These are phyloP conservation scores for Caenorhabditis brenneri DNA, from an alignment of 1,140 invertebrate species.

Conservation along the genomic window DNA sequence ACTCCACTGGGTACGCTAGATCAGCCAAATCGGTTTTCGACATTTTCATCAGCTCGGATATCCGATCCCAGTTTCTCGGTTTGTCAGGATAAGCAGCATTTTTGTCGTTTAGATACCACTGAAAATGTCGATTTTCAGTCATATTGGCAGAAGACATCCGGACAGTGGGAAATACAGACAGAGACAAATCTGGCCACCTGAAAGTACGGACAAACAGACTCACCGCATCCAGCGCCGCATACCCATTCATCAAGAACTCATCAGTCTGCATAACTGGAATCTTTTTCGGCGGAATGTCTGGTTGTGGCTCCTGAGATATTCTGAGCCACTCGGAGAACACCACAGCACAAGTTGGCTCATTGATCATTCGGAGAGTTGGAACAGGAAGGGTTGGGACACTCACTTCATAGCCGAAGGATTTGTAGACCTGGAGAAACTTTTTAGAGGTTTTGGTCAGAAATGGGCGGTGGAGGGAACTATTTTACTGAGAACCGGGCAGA, in stretches of 20 bases:
- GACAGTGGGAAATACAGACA: too few relatives aligned
- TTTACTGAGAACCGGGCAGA: too few relatives aligned
- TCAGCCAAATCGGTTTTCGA: background rate
- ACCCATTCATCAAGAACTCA: background rate
- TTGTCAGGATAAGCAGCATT: background rate
- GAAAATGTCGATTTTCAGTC: background rate
- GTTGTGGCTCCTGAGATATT: background rate
- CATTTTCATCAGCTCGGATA: background rate
- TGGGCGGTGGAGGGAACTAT: too few relatives aligned
- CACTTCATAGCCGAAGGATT: background rate
- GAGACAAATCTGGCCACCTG: too few relatives aligned
- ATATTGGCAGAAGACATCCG: too few relatives aligned
- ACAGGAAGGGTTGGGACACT: background rate
- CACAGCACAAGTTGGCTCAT: background rate
- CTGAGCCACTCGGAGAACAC: slow-evolving; percentile 6
- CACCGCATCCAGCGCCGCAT: background rate
- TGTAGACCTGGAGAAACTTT: background rate
- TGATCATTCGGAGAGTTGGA: slow-evolving; percentile 8
- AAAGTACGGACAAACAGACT: background rate
- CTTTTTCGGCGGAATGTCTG: background rate
- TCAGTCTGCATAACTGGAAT: background rate
- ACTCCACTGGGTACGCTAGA: background rate
- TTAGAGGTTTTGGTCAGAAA: too few relatives aligned
- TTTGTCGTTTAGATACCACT: slow-evolving; percentile 1
- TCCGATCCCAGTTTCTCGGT: background rate